A percentile compares a stretch with the other conserved stretches of the same genome.
phyloP scores from a whole-genome alignment of 2,113 vertebrate genomes.

The Acanthisitta chloris region DNA sequence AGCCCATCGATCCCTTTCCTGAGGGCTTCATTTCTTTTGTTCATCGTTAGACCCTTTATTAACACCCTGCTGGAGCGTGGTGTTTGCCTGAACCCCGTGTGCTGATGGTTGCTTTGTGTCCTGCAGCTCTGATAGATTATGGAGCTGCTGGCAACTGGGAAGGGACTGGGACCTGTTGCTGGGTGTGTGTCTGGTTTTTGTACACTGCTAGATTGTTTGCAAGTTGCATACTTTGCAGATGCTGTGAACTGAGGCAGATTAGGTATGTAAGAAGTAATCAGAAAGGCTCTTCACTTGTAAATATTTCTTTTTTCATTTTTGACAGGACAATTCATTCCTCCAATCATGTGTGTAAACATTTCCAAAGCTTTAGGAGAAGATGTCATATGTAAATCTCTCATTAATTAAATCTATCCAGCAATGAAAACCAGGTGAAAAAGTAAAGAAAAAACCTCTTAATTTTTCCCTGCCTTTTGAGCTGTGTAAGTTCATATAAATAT shows the following conservation, averaged over 20 bases:
- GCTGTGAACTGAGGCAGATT: background rate
- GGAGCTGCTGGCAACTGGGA: background rate
- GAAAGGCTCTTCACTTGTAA: background rate
- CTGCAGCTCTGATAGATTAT: background rate
- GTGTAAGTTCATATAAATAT: background rate
- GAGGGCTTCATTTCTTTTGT: conserved; percentile 22
- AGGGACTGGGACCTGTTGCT: background rate
- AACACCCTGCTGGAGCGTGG: background rate
- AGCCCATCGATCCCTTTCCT: background rate
- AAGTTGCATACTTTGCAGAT: background rate
- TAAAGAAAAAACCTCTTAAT: background rate
- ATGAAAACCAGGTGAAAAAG: background rate
- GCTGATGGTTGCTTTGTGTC: background rate
- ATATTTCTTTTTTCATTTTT: background rate
- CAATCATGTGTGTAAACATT: background rate
- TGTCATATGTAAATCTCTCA: background rate
- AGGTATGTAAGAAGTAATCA: background rate
- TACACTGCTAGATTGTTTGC: background rate
- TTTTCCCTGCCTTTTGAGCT: background rate
- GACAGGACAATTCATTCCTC: background rate
- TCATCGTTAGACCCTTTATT: background rate
- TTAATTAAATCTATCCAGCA: background rate
- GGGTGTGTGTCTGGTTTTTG: background rate
- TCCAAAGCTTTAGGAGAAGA: background rate
- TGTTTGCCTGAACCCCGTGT: background rate